These are phyloP conservation scores for Phoeniculus purpureus DNA, from an alignment of 2,797 vertebrate genomes.

Conservation along the genomic window DNA sequence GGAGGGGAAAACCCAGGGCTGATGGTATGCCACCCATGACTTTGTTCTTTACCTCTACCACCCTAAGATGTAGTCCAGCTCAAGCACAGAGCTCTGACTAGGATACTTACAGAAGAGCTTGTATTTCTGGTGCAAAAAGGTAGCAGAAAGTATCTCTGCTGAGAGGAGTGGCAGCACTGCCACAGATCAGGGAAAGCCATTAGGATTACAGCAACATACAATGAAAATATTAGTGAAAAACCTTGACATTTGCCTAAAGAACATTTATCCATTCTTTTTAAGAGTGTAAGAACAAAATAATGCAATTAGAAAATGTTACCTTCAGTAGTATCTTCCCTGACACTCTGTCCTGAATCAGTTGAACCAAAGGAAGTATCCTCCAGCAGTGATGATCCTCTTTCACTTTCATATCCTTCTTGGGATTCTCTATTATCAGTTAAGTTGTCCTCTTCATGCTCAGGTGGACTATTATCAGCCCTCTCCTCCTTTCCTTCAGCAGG, in stretches of 20 bases:
- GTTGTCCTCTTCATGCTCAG: neutral
- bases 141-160: neutral
- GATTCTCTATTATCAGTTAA: neutral
- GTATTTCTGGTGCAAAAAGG: neutral
- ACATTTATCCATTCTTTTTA: neutral
- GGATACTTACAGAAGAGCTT: neutral
- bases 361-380: neutral
- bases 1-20: neutral
- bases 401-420: neutral
- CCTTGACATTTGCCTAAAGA: neutral
- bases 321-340: slow-evolving; percentile 13
- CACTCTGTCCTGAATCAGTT: neutral
- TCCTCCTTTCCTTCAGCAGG: neutral
- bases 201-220: neutral
- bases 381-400: neutral
- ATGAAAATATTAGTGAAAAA: neutral
- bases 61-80: neutral
- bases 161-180: neutral
- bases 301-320: slow-evolving; percentile 64
- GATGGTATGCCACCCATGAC: neutral
- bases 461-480: neutral
- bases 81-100: rapidly evolving
- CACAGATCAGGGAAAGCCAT: neutral
- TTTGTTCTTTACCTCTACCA: neutral
- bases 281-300: neutral